phyloP scores from a whole-genome alignment of 2,888 invertebrate genomes.

The Microctonus hyperodae region DNA sequence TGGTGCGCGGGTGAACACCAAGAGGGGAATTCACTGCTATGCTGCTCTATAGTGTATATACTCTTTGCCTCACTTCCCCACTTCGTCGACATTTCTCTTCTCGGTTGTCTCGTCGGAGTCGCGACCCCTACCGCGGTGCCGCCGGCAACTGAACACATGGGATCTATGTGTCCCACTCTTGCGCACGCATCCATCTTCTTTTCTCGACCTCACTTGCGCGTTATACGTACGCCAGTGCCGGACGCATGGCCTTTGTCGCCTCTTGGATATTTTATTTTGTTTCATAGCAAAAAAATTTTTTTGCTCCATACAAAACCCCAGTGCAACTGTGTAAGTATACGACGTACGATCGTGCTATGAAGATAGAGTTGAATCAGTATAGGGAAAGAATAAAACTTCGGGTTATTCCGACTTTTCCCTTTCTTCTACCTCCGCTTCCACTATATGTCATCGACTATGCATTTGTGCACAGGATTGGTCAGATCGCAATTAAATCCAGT shows the following conservation, averaged over 20 bases:
- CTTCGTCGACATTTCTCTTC: constrained; percentile 10
- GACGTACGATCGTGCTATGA: too few relatives aligned
- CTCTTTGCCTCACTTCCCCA: constrained; percentile 32
- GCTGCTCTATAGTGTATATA: too few relatives aligned
- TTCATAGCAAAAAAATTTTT: neutral
- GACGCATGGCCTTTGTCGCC: constrained; percentile 25
- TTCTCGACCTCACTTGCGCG: constrained; percentile 13
- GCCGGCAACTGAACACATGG: constrained; percentile 19
- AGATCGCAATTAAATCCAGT: too few relatives aligned
- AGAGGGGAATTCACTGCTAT: constrained; percentile 12
- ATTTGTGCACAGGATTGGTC: too few relatives aligned
- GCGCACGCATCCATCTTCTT: neutral
- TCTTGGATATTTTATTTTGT: constrained; percentile 9
- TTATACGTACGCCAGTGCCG: constrained; percentile 18
- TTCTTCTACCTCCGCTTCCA: too few relatives aligned
- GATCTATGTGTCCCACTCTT: constrained; percentile 11
- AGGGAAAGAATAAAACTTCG: too few relatives aligned
- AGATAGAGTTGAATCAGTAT: too few relatives aligned
- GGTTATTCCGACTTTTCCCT: too few relatives aligned
- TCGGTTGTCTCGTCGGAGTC: constrained; percentile 34
- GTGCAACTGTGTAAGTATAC: too few relatives aligned
- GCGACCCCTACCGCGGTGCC: constrained; percentile 21
- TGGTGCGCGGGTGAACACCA: constrained; percentile 8
- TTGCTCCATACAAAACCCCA: constrained; percentile 13
- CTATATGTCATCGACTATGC: too few relatives aligned